Conservation (phyloP, 2,113 vertebrate genomes). For the Amblyopsis rosae region DNA sequence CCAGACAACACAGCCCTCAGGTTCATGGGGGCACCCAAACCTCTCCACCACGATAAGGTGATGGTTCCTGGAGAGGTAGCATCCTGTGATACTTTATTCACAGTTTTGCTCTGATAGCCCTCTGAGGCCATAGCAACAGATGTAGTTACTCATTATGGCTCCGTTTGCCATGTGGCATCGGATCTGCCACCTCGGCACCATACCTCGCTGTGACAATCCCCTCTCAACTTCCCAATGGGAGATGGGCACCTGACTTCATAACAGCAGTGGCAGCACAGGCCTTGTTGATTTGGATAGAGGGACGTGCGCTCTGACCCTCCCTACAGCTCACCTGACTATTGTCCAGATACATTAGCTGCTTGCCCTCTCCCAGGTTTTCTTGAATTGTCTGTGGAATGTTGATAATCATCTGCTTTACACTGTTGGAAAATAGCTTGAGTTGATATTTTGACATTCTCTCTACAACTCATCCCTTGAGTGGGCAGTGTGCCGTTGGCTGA, state of each 20-base stretch:
- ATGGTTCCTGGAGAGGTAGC: too few species aligned
- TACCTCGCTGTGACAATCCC: conserved; percentile 10
- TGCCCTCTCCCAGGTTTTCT: conserved; percentile 20
- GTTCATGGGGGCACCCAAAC: too few species aligned
- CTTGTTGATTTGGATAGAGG: conserved; percentile 34
- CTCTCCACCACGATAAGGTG: too few species aligned
- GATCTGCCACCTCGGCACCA: conserved; percentile 33
- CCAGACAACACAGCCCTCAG: too few species aligned
- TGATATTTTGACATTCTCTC: too few species aligned
- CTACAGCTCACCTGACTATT: conserved; percentile 36
- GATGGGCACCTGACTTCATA: conserved; percentile 37
- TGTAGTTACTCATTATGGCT: conserved; percentile 69
- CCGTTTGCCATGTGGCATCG: conserved; percentile 68
- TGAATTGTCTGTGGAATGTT: conserved; percentile 23
- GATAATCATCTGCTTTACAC: conserved; percentile 8
- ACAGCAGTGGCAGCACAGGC: conserved; percentile 28
- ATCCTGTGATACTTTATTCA: conserved; percentile 58
- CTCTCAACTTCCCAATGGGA: conserved; percentile 18
- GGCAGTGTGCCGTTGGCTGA: too few species aligned
- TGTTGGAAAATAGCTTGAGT: too few species aligned
- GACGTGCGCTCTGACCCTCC: conserved; percentile 55
- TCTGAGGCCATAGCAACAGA: conserved; percentile 62
- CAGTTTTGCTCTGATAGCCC: conserved; percentile 62
- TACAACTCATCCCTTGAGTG: too few species aligned
- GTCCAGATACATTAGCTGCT: conserved; percentile 10